phyloP scores from a whole-genome alignment of 2,888 invertebrate genomes.

The Hololepta plana region DNA sequence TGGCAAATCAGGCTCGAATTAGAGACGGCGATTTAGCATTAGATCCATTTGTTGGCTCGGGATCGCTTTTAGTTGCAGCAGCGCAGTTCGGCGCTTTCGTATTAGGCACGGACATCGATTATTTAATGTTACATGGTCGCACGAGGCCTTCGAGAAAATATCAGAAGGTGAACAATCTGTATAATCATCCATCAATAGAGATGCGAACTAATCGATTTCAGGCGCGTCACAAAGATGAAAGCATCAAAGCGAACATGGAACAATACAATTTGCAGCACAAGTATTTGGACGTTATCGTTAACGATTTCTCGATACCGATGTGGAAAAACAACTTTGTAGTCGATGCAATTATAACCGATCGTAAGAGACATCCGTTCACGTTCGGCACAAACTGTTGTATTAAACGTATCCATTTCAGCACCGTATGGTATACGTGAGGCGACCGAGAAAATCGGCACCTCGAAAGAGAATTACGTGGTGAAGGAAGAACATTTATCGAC shows the following conservation, averaged over 20 bases:
- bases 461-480: conserved; percentile 38
- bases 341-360: conserved; percentile 92
- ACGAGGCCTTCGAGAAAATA: conserved; percentile 63
- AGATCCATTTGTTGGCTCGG: conserved; percentile 86
- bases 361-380: conserved; percentile 35
- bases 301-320: conserved; percentile 74
- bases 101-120: conserved; percentile 87
- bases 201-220: too few species aligned
- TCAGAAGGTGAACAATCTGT: conserved; percentile 38
- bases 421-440: conserved; percentile 96
- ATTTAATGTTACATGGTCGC: conserved; percentile 77
- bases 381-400: background rate
- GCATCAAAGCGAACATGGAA: conserved; percentile 67
- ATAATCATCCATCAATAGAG: background rate
- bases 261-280: conserved; percentile 64
- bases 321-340: conserved; percentile 55
- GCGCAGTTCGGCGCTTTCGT: conserved; percentile 79
- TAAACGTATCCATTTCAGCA: conserved; percentile 35
- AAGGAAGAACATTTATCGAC: conserved; percentile 44
- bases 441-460: conserved; percentile 66
- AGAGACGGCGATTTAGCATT: conserved; percentile 53
- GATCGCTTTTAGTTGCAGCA: conserved; percentile 71
- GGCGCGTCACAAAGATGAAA: conserved; percentile 65
- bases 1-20: conserved; percentile 87
- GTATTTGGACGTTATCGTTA: conserved; percentile 78